Evolutionary conservation across 1,140 invertebrate genomes (phyloP), one percentile per base, ranked within the genome.

Genomic region (Listronotus oregonensis): DNA sequence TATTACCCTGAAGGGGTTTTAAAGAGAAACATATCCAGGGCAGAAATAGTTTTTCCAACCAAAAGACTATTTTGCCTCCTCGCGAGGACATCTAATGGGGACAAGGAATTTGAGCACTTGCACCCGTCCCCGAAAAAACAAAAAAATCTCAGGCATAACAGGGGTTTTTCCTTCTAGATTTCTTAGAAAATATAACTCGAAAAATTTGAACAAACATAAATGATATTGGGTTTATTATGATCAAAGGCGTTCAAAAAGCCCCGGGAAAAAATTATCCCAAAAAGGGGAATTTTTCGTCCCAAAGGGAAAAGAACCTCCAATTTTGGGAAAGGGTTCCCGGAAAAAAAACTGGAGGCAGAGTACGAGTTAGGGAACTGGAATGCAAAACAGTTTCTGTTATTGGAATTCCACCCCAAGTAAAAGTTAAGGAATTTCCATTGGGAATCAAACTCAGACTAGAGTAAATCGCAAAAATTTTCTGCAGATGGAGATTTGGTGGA

Each of bases 271-370:
- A 44, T 49, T 17, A 18, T 37, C 46, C 40, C 34, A 47, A n/a
- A 34, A 37, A 66, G 14, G 50, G n/a, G n/a, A 63, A 27, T 57
- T 68, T 42, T 8, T 51, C 9, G 59, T 68, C 21, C 46, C n/a
- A n/a, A n/a, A 73, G 40, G 73, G 68, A 3, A 64, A 67, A 1
- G 71, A 74, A 68, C 69, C 71, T n/a, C 64, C 66, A 14, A 71
- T 58, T 44, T 58, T 66, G 12, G 60, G n/a, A n/a, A 67, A 27
- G 42, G 40, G 15, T 43, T n/a, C n/a, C 40, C 47, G 37, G 42
- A 7, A 67, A 63, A 64, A 40, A 57, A 21, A 18, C 52, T 31
- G 65, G 44, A 46, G 60, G 61, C 39, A 12, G 10, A 14, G 12
- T 10, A 10, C 17, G 12, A 32, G n/a, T 39, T 12, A 66, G 34